Evolutionary conservation across 2,888 invertebrate species (phyloP), one percentile per base, ranked within the genome.

Genomic region (Mamestra brassicae): DNA sequence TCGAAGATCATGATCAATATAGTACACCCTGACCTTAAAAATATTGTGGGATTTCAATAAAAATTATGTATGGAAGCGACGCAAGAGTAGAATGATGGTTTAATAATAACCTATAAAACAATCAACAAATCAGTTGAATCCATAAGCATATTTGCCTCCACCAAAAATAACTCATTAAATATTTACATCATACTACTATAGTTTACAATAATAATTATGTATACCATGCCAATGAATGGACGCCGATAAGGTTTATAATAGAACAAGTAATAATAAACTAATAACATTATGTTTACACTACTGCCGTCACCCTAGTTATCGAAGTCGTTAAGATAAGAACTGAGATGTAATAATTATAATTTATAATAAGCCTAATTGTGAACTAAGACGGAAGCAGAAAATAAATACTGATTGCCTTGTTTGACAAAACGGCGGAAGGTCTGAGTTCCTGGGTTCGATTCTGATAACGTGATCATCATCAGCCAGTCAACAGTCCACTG

Each of bases 241-340:
- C 76, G 50, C 26, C 68, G 88, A 86, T 86, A 87, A 89, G 70
- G 68, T 81, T 78, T 80, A 74, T 79, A 79, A 84, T 83, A 85
- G 77, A 82, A 82, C 78, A 72, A 68, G 76, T 67, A 85, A 78
- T 85, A 78, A 82, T 76, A 77, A 76, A 78, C 74, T 77, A 83
- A 81, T 85, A 88, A 88, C 78, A 81, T 63, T 45, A 69, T 85
- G 83, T 89, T 88, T 85, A 86, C 79, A 85, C 64, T 74, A 82
- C 78, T 78, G 69, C 81, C 84, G 79, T 83, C 80, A 85, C 60
- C 83, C 75, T 64, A 63, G 80, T 83, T 87, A 88, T 82, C 80
- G 75, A 38, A 73, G 79, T 73, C 82, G 80, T 86, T 84, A 81
- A 81, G 85, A 89, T 89, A 87, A 85, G 67, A 42, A 17, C 67